These are phyloP conservation scores for Telenomus remus DNA, from an alignment of 1,140 invertebrate genomes.

Conservation along the genomic window DNA sequence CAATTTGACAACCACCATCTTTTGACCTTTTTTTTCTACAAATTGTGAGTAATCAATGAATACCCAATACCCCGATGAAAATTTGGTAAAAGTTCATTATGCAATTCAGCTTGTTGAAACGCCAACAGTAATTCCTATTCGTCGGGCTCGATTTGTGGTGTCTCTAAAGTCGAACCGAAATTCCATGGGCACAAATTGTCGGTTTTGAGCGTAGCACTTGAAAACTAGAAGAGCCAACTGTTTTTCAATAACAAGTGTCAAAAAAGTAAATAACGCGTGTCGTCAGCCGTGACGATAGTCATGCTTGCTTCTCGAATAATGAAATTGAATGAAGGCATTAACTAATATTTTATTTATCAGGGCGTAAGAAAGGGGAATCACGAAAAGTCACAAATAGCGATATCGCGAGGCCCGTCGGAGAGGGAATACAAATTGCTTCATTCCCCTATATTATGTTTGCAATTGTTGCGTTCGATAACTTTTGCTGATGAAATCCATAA, in stretches of 20 bases:
- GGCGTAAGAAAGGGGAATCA: slow-evolving; percentile 46
- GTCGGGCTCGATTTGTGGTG: neutral
- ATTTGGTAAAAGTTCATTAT: slow-evolving; percentile 52
- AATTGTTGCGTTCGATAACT: too few species aligned
- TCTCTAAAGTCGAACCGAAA: too few species aligned
- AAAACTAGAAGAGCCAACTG: neutral
- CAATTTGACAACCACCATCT: slow-evolving; percentile 35
- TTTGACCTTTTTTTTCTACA: slow-evolving; percentile 18
- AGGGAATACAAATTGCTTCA: slow-evolving; percentile 50
- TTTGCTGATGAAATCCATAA: too few species aligned
- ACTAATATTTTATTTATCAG: slow-evolving; percentile 72
- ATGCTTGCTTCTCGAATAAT: slow-evolving; percentile 63
- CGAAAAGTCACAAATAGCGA: slow-evolving; percentile 48
- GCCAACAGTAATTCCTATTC: neutral
- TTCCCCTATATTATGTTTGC: slow-evolving; percentile 28
- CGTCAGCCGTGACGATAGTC: slow-evolving; percentile 22
- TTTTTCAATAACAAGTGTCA: slow-evolving; percentile 6
- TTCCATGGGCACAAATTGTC: too few species aligned
- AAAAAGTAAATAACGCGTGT: slow-evolving; percentile 15
- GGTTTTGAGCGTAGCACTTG: neutral
- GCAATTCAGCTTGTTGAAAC: slow-evolving; percentile 2
- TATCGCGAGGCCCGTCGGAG: slow-evolving; percentile 33
- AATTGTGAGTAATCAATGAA: slow-evolving; percentile 45
- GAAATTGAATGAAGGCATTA: slow-evolving; percentile 65
- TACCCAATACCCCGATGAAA: slow-evolving; percentile 36